Base-by-base conservation (phyloP, 2,888 invertebrate species). In the Elaeidobius kamerunicus region DNA sequence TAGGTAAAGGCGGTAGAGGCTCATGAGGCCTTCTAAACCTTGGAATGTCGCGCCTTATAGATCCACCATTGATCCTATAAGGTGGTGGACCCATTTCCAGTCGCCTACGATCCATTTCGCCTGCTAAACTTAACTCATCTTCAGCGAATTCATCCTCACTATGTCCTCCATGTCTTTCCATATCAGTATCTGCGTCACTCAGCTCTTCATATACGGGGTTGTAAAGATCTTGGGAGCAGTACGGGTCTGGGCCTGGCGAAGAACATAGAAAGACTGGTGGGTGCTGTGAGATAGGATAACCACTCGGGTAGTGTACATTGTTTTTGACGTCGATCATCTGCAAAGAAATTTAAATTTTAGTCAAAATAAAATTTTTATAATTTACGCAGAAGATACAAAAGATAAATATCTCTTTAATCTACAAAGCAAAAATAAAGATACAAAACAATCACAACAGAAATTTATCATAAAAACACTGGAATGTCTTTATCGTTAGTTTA, bases 111-210 rank as follows among this genome's bases (percentile, higher is more conserved):
- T 67, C 68, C 59, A 63, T 67, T 28, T 50, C 57, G 16, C 54
- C 57, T 14, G 45, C 52, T 60, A 80, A 67, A 57, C 80, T 86
- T 11, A 90, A 76, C 67, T 90, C 90, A 68, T 90, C 90, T 73
- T 89, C 90, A 41, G 89, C 89, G 67, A 90, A 89, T 66, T 90
- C 89, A 65, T 90, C 90, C 67, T 89, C 90, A 67, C 88, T 88
- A 66, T 83, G 84, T 28, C 82, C 77, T 9, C 82, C 84, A n/a
- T 47, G 51, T 5, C 48, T 38, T 16, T 55, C 70, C 30, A 73
- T 58, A 59, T 80, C 80, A 52, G 77, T 79, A 61, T 84, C 80
- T 45, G 78, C 80, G 66, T 84, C 83, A 58, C 82, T 83, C 35
- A 91, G 77, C 68, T 90, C 90, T 73, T 90, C 90, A 73, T 90